Evolutionary conservation across 2,888 invertebrate genomes (phyloP).

Genomic region (Eurytoma adleriae): DNA sequence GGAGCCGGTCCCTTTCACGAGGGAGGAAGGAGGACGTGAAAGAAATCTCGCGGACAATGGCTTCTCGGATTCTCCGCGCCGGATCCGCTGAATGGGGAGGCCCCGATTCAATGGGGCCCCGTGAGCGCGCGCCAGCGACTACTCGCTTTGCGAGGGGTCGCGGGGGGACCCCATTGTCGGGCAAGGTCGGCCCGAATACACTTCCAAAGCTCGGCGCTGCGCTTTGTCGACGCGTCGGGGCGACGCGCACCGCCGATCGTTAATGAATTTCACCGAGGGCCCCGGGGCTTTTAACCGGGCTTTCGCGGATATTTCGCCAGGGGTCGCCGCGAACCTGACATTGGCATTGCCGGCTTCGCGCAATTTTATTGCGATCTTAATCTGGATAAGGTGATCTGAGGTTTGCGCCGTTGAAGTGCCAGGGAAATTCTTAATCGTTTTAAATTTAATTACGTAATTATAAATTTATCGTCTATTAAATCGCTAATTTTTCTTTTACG

Average conservation of each 20-base stretch:
- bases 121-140: conserved; percentile 56
- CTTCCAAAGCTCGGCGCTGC: conserved; percentile 48
- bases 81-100: conserved; percentile 67
- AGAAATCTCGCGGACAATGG: conserved; percentile 69
- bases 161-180: conserved; percentile 65
- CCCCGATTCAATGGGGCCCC: conserved; percentile 70
- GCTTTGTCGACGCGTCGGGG: conserved; percentile 25
- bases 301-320: neutral
- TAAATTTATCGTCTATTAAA: no score
- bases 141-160: conserved; percentile 66
- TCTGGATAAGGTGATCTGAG: no score
- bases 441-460: no score
- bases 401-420: no score
- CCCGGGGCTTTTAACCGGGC: conserved; percentile 32
- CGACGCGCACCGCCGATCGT: conserved; percentile 6
- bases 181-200: neutral
- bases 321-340: conserved; percentile 1
- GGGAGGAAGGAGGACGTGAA: conserved; percentile 60
- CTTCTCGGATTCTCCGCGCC: conserved; percentile 71
- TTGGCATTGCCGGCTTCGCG: conserved; percentile 2
- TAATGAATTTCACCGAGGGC: conserved; percentile 44
- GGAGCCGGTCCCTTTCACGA: conserved; percentile 52
- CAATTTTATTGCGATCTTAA: neutral
- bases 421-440: no score
- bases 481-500: no score